Evolutionary conservation across 2,797 vertebrate genomes (phyloP), one percentile per base, ranked within the genome.

Genomic region (Amazona ochrocephala): DNA sequence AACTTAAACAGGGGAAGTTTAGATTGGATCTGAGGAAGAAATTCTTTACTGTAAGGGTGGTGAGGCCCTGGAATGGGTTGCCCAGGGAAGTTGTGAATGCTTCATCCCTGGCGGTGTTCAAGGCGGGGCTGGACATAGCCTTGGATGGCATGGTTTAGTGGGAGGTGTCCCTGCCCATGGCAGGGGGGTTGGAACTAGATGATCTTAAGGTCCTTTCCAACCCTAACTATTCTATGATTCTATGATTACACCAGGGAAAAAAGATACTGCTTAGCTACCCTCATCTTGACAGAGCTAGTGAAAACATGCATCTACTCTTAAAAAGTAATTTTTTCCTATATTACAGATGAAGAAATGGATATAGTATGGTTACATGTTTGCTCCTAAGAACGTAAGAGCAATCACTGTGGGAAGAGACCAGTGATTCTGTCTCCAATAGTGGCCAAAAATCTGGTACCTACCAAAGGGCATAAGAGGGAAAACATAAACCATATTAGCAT

Each of bases 401-500:
- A 19, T 54, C 30, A 42, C n/a, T 47, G 14, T 20, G 34, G 47
- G 26, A 73, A 29, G 27, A 90, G 34, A 84, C 11, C 45, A 24
- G 47, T 81, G 42, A 39, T 27, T 56, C 21, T 9, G 10, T 9
- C 39, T 76, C 42, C 67, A 84, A 15, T 6, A n/a, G 34, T 0
- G 11, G 39, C 39, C 50, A 62, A 58, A 82, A 81, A 18, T 4
- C 13, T 0, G 26, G 14, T 5, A 34, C 26, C 13, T 71, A 61
- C 37, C 15, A 18, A 65, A 77, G 18, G 8, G 14, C 1, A 53
- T 22, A 54, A 71, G 27, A 26, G 13, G 11, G 39, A 30, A 73
- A 68, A 67, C 16, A 8, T 0, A 0, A 6, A 26, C 9, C 4
- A 18, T 60, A 60, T 24, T 37, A 37, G 24, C 56, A 37, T 37